A percentile compares a stretch with the other conserved stretches of the same genome.
Evolutionary conservation across 2,888 invertebrate genomes (phyloP).

Genomic region (Cremastinae sp.): DNA sequence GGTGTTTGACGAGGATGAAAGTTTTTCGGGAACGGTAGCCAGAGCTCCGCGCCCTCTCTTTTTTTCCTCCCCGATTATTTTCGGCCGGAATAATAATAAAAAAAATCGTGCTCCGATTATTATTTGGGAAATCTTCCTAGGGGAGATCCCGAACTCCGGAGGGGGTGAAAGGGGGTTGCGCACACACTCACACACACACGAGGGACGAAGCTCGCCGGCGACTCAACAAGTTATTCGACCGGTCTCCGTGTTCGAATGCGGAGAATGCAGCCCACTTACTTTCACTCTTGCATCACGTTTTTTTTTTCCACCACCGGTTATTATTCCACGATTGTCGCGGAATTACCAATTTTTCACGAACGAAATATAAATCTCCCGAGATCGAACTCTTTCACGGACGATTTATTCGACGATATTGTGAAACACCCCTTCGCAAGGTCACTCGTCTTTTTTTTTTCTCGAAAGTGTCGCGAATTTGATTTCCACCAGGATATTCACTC

Average conservation of each 20-base stretch:
- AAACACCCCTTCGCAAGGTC: slow-evolving; percentile 6
- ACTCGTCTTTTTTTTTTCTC: background rate
- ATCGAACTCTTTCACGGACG: background rate
- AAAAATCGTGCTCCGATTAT: too few relatives aligned
- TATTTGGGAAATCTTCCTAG: too few relatives aligned
- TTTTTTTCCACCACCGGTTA: slow-evolving; percentile 20
- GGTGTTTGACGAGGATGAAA: background rate
- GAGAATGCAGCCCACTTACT: slow-evolving; percentile 9
- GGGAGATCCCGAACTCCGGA: too few relatives aligned
- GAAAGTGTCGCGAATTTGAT: too few relatives aligned
- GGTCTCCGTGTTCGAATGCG: slow-evolving; percentile 29
- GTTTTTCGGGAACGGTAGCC: too few relatives aligned
- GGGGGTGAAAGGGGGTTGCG: too few relatives aligned
- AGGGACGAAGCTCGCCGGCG: slow-evolving; percentile 49
- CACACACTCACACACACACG: too few relatives aligned
- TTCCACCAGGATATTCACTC: too few relatives aligned
- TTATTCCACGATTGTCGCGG: background rate
- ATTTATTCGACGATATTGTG: background rate
- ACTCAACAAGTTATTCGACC: slow-evolving; percentile 62
- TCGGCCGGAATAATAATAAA: too few relatives aligned
- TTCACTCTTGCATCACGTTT: background rate
- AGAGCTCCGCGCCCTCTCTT: background rate
- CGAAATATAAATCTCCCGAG: too few relatives aligned
- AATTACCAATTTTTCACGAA: too few relatives aligned
- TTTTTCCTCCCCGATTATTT: background rate